Base-by-base conservation (phyloP, 2,113 vertebrate genomes). In the Oreotrochilus melanogaster region DNA sequence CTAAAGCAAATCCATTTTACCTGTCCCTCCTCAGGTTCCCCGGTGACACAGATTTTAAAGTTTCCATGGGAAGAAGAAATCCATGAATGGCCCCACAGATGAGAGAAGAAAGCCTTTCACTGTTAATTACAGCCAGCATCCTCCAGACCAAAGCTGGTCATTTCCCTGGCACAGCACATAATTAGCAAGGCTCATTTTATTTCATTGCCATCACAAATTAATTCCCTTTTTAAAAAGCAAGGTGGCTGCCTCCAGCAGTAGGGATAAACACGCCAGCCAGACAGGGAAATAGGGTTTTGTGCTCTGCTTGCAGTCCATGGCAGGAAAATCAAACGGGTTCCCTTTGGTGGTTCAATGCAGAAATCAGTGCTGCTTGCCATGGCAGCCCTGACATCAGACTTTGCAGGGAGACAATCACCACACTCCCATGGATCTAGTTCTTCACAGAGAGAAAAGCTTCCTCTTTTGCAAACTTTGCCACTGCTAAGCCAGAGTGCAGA, bases 1-100 rank as follows among this genome's bases (percentile, higher is more conserved):
- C 93, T 95, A 93, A 76, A 84, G 75, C 72, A 90, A 94, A 96
- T 78, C 75, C 75, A 78, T 92, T 92, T 86, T 94, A 93, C 92
- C 95, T 94, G 89, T 60, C 94, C 72, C 72, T 94, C 65, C 69
- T 86, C 83, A 64, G 86, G 89, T 43, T 91, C 69, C 83, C 88
- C 72, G 80, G 67, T 19, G 67, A 96, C 82, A 83, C 71, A 92
- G 71, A 82, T 78, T 88, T 93, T 58, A 66, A 95, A 93, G 60
- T 93, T 96, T 94, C 86, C 23, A 0, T 7, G 27, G 93, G 89
- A 43, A 91, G 65, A 93, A 88, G 75, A 58, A 65, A 85, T 75
- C 93, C 93, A 89, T 82, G 85, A 86, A 90, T 24, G 65, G 76
- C 70, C 86, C 71, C 37, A 71, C 6, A 84, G 76, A 95, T 75